Percentiles rank a stretch among this genome's conserved stretches.
These are phyloP conservation scores for Arenaria interpres DNA, from an alignment of 2,113 vertebrate species.

Conservation along the genomic window DNA sequence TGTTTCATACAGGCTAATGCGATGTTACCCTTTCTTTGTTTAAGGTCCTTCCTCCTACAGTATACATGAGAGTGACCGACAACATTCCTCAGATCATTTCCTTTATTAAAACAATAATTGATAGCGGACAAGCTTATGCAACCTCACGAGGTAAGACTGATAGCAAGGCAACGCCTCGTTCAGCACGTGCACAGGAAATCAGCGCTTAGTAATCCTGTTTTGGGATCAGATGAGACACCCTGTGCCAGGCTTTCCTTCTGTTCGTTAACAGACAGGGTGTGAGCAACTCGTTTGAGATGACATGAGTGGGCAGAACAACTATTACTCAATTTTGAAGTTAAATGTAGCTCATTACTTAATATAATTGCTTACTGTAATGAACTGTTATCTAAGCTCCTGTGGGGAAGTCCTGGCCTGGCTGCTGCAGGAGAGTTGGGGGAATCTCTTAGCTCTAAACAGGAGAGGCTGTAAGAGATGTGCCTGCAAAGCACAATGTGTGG, in stretches of 20 bases:
- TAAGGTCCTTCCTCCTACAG: slow-evolving; percentile 88
- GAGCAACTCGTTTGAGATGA: background rate
- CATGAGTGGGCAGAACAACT: background rate
- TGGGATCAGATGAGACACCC: background rate
- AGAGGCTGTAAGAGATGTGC: background rate
- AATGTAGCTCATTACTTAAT: background rate
- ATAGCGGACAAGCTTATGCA: slow-evolving; percentile 85
- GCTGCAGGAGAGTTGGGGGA: background rate
- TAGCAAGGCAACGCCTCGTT: background rate
- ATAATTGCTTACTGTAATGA: background rate
- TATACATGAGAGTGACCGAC: slow-evolving; percentile 92
- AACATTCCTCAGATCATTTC: slow-evolving; percentile 87
- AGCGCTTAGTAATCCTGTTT: background rate
- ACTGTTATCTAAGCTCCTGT: background rate
- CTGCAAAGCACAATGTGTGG: background rate
- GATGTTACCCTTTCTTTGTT: background rate
- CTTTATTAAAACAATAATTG: slow-evolving; percentile 86
- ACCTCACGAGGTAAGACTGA: slow-evolving; percentile 80
- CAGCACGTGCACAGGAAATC: background rate
- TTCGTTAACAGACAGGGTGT: background rate
- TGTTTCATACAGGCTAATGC: background rate
- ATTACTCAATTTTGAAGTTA: background rate
- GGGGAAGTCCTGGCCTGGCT: background rate
- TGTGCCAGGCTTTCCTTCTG: background rate
- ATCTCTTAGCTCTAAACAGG: background rate